A percentile compares a stretch with the other conserved stretches of the same genome.
Evolutionary conservation across 2,888 invertebrate genomes (phyloP).

Genomic region (Diaprepes abbreviatus): DNA sequence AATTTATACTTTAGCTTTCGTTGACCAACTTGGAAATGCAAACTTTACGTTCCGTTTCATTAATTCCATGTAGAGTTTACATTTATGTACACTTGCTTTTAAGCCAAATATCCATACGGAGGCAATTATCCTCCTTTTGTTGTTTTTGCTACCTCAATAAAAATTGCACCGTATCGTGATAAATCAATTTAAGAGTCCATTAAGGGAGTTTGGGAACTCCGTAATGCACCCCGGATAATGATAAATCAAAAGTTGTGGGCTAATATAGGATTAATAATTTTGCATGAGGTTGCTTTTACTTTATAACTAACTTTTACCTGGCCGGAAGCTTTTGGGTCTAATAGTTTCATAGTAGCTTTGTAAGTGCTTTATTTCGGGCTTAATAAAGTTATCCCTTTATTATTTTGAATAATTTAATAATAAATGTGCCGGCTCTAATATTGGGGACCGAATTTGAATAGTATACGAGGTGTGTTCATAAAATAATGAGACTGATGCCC

Average conservation of each 20-base stretch:
- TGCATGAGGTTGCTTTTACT: conserved; percentile 29
- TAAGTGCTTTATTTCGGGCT: background rate
- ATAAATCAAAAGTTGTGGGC: conserved; percentile 55
- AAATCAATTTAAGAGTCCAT: conserved; percentile 58
- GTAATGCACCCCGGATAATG: conserved; percentile 54
- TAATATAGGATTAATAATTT: conserved; percentile 56
- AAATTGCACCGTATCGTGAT: conserved; percentile 41
- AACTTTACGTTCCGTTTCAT: too few species aligned
- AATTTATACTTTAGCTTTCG: too few species aligned
- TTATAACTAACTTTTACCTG: conserved; percentile 18
- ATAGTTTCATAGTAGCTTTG: conserved; percentile 17
- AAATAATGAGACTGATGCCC: too few species aligned
- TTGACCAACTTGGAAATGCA: too few species aligned
- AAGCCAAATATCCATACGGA: background rate
- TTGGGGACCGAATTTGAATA: too few species aligned
- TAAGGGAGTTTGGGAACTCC: conserved; percentile 48
- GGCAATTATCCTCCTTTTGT: background rate
- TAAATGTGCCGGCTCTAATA: background rate
- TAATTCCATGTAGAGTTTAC: too few species aligned
- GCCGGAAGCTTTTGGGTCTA: conserved; percentile 24
- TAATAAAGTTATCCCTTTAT: conserved; percentile 1
- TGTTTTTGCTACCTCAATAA: conserved; percentile 1
- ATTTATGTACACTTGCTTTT: background rate
- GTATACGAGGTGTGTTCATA: too few species aligned
- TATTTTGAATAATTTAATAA: conserved; percentile 5